phyloP scores from a whole-genome alignment of 2,113 vertebrate species.

The Xiphophorus couchianus region DNA sequence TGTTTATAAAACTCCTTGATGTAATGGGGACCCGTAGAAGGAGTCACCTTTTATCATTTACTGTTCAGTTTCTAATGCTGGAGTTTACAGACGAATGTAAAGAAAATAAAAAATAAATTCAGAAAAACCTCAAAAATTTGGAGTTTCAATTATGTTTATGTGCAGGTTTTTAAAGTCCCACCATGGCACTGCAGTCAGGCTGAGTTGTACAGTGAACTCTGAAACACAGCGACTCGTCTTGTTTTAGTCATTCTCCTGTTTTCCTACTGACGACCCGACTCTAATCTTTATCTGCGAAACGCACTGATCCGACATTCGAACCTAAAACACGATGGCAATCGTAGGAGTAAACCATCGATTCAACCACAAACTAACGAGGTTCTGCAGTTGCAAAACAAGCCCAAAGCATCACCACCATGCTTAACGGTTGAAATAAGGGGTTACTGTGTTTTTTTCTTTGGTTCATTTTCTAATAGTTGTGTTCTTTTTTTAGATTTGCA shows the following conservation, averaged over 20 bases:
- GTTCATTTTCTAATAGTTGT: not conserved
- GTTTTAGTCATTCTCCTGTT: too few species aligned
- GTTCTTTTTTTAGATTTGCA: not conserved
- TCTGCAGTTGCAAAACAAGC: not conserved
- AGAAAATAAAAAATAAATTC: not conserved
- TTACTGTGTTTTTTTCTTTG: not conserved
- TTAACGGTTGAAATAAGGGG: not conserved
- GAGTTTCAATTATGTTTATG: not conserved
- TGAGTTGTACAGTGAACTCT: too few species aligned
- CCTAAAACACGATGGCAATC: not conserved
- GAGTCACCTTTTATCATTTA: not conserved
- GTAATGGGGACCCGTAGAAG: not conserved
- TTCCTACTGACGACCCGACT: not conserved
- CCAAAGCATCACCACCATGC: not conserved
- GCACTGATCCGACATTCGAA: not conserved
- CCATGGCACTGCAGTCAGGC: too few species aligned
- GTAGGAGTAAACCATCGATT: not conserved
- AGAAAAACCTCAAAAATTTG: not conserved
- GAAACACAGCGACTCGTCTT: too few species aligned
- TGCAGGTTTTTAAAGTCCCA: too few species aligned
- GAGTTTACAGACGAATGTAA: not conserved
- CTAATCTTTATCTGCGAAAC: not conserved
- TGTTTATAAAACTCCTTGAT: not conserved
- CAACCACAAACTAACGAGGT: not conserved
- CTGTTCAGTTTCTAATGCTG: not conserved